phyloP scores from a whole-genome alignment of 2,113 vertebrate species.

The Anser cygnoides region DNA sequence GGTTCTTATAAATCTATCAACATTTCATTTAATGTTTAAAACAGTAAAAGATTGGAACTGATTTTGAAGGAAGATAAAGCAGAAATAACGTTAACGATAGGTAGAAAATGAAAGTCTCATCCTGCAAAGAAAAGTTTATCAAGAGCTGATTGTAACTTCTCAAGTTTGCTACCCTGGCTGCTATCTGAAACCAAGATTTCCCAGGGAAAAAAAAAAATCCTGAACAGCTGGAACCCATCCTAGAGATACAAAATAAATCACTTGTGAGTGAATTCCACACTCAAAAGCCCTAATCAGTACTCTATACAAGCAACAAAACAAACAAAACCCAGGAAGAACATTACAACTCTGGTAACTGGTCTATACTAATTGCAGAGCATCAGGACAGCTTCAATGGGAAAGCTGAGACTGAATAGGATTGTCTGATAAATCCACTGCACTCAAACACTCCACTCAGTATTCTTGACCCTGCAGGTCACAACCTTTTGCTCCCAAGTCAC shows the following conservation, averaged over 20 bases:
- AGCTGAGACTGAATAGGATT: conserved; percentile 37
- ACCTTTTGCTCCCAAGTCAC: conserved; percentile 62
- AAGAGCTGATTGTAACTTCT: not conserved
- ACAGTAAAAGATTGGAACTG: not conserved
- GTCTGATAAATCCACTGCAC: conserved; percentile 47
- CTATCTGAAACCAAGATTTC: conserved; percentile 46
- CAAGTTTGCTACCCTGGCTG: not conserved
- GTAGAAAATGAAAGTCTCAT: not conserved
- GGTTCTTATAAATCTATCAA: not conserved
- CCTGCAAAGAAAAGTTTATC: not conserved
- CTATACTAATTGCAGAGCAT: conserved; percentile 59
- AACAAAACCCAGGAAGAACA: conserved; percentile 64
- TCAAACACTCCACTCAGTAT: conserved; percentile 51
- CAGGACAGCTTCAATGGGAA: conserved; percentile 36
- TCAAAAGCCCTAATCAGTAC: conserved; percentile 55
- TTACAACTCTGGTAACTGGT: conserved; percentile 53
- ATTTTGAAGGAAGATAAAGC: not conserved
- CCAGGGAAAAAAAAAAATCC: not conserved
- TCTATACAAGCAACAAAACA: conserved; percentile 66
- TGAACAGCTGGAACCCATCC: conserved; percentile 62
- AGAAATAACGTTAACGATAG: not conserved
- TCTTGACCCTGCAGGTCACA: conserved; percentile 45
- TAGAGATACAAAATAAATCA: conserved; percentile 74
- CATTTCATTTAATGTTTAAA: not conserved
- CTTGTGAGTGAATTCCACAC: conserved; percentile 46